Evolutionary conservation across 1,140 invertebrate species (phyloP).

Genomic region (Chrysomallon squamiferum): DNA sequence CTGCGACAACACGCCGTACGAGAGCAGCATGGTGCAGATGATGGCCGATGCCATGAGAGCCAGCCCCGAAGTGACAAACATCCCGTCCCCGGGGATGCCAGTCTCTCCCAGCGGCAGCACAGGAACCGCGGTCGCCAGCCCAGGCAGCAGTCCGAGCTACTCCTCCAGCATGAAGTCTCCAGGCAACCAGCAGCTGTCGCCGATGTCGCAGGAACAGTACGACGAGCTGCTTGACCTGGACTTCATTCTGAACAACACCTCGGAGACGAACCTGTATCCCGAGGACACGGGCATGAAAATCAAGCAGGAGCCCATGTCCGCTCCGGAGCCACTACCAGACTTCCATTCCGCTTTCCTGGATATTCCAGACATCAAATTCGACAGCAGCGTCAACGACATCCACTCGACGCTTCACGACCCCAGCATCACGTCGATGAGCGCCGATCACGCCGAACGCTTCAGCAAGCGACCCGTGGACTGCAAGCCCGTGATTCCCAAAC

Average conservation of each 20-base stretch:
- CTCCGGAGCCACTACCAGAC: constrained; percentile 47
- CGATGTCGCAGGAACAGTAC: constrained; percentile 20
- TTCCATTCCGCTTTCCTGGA: constrained; percentile 59
- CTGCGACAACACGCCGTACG: constrained; percentile 53
- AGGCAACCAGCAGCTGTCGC: neutral
- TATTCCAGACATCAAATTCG: constrained; percentile 60
- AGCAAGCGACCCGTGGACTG: constrained; percentile 7
- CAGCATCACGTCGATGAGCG: neutral
- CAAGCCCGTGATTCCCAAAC: constrained; percentile 43
- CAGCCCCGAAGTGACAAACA: constrained; percentile 9
- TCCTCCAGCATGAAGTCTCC: neutral
- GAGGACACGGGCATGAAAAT: constrained; percentile 46
- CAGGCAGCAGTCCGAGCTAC: constrained; percentile 6
- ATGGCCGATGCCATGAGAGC: constrained; percentile 22
- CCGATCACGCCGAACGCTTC: neutral
- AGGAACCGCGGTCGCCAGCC: neutral
- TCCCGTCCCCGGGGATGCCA: constrained; percentile 15
- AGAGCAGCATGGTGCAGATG: constrained; percentile 49
- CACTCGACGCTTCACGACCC: neutral
- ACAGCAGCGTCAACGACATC: constrained; percentile 19
- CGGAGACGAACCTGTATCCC: constrained; percentile 35
- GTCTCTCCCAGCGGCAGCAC: constrained; percentile 3
- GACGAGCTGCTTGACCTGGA: constrained; percentile 61
- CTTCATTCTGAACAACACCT: constrained; percentile 59
- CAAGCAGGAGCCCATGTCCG: constrained; percentile 40